Evolutionary conservation across 2,113 vertebrate species (phyloP).

Genomic region (Hoplias malabaricus): DNA sequence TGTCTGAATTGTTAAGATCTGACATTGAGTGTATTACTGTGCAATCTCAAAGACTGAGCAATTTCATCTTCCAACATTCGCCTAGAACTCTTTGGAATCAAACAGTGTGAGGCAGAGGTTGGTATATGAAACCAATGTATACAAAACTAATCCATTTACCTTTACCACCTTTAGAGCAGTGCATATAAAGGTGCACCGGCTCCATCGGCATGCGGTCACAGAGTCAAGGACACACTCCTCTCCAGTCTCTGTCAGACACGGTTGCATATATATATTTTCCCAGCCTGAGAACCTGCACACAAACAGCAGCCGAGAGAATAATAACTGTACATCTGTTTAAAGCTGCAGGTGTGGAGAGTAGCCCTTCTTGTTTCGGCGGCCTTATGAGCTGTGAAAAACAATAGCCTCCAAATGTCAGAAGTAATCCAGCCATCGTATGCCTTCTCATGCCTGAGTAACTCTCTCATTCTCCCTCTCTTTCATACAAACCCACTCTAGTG

Average conservation of each 20-base stretch:
- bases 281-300: background rate
- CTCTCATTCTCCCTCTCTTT: background rate
- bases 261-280: background rate
- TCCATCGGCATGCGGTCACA: background rate
- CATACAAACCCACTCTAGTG: background rate
- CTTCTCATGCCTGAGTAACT: constrained; percentile 52
- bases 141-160: too few species aligned
- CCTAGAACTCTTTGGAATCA: too few species aligned
- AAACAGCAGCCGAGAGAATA: background rate
- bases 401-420: constrained; percentile 58
- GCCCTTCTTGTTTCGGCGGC: constrained; percentile 53
- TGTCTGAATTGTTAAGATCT: too few species aligned
- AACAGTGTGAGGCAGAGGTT: too few species aligned
- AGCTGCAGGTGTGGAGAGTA: constrained; percentile 59
- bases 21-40: too few species aligned
- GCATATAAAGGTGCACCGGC: background rate
- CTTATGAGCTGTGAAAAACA: constrained; percentile 63
- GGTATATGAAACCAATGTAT: too few species aligned
- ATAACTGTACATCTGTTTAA: background rate
- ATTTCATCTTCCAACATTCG: too few species aligned
- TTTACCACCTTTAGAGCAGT: background rate
- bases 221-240: background rate
- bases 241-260: background rate
- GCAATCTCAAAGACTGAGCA: too few species aligned
- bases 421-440: constrained; percentile 55